Base-by-base conservation (phyloP, 1,140 invertebrate species). In the Macrostomum lignano region DNA sequence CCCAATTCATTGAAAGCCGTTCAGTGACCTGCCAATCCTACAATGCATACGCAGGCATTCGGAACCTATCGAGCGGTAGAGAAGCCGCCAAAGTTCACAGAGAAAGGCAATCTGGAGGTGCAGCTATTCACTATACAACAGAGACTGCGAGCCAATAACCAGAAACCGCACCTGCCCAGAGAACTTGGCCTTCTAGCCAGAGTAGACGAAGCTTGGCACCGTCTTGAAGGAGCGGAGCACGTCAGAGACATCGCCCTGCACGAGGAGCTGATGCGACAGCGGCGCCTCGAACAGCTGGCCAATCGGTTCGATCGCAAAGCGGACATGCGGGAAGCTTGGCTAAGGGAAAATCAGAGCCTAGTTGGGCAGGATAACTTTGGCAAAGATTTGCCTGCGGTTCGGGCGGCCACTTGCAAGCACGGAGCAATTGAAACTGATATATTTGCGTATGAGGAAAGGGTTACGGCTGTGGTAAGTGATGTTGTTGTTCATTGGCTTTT, bases 391-490 rank as follows among this genome's bases (percentile, higher is more conserved):
- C 77, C 81, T 3, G 81, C 82, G 3, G 86, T 93, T 0, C 84
- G 96, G 60, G 86, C 88, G 22, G 86, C 88, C 1, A 84, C 82
- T 17, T 96, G 96, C 64, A 96, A 98, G 52, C 88, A 98, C 52
- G 88, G 96, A 59, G 88, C 88, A 19, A 96, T 96, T 45, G 86
- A 96, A 56, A 96, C 88, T 0, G 91, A 98, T 47, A 96, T 98
- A 46, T 79, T 91, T 51, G 86, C 91, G 0, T 98, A 96, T 46
- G 88, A 98, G 58, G 91, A 98, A 56, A 69, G 91, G 32, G 86
- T 98, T 0, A 81, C 93, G 52, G 86, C 88, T 0, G 86, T 98
- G 0, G 82, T 94, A 26, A 75, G 84, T 3, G 86, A 73, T 37
- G n/a, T n/a, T n/a, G n/a, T n/a, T n/a, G n/a, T n/a, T n/a, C n/a